Evolutionary conservation across 2,113 vertebrate genomes (phyloP), one percentile per base, ranked within the genome.

Genomic region (Xenus cinereus): DNA sequence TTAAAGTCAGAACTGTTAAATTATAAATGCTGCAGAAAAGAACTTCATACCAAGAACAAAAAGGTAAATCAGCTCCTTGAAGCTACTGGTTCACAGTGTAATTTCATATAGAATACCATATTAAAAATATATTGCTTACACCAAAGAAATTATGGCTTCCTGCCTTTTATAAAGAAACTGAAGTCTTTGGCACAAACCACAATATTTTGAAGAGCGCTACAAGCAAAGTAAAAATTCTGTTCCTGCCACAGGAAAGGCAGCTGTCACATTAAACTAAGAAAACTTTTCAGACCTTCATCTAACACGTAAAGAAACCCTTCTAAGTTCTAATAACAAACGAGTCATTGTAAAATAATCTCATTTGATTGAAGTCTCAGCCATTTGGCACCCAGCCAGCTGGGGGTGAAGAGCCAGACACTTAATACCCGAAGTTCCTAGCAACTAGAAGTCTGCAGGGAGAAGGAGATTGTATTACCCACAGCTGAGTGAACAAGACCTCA

Each of bases 301-400:
- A 91, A 80, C 43, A 80, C n/a, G 45, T 57, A 83, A 87, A 94
- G 82, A 96, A 89, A 80, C 54, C n/a, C 37, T 95, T 91, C 37
- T 87, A 79, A 82, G 4, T 60, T 91, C 91, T 83, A 93, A 91
- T 63, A 96, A 95, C 95, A 96, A 94, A 87, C 2, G 12, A 95
- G 50, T 62, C 82, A 85, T 71, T 97, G 91, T 93, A 94, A 95
- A 96, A 84, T 89, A 95, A 95, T 94, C 92, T 88, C 73, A 84
- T 75, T 88, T 80, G 46, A 88, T 69, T 86, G 39, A 90, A 83
- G 91, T 80, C 74, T n/a, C 39, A 43, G 82, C 75, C 79, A 93
- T 46, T n/a, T 95, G 96, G 96, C 93, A 81, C 50, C 13, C 73
- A 85, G 79, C 90, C 93, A 95, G 59, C 5, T 0, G 4, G 26